phyloP scores from a whole-genome alignment of 2,113 vertebrate species.

The Hymenochirus boettgeri region DNA sequence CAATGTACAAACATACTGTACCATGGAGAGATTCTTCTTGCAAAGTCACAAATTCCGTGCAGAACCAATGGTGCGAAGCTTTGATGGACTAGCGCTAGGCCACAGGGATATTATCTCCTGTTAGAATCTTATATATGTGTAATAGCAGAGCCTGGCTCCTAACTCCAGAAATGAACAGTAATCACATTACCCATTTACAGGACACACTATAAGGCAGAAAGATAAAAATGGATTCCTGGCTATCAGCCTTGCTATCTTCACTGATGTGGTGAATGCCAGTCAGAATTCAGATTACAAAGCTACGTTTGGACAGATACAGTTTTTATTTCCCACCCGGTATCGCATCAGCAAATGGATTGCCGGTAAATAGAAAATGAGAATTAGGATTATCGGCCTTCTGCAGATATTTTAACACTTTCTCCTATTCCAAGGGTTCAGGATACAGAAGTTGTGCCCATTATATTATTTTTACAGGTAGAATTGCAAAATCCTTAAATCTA shows the following conservation, averaged over 20 bases:
- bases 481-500: no score
- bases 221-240: conserved; percentile 28
- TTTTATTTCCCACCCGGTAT: conserved; percentile 34
- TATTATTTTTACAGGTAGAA: no score
- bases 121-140: conserved; percentile 31
- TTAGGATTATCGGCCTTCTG: neutral
- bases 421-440: no score
- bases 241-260: conserved; percentile 20
- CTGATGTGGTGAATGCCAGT: neutral
- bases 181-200: conserved; percentile 33
- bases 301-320: conserved; percentile 34
- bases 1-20: no score
- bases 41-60: no score
- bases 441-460: no score
- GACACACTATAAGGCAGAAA: conserved; percentile 15
- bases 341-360: conserved; percentile 26
- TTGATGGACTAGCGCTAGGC: neutral
- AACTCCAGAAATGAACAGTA: conserved; percentile 20
- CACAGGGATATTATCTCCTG: conserved; percentile 25
- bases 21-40: no score
- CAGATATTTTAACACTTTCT: no score
- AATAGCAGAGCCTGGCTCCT: conserved; percentile 19
- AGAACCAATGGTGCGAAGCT: neutral
- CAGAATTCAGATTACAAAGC: conserved; percentile 10
- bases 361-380: conserved; percentile 10